phyloP scores from a whole-genome alignment of 2,113 vertebrate species.

The Gobius niger region DNA sequence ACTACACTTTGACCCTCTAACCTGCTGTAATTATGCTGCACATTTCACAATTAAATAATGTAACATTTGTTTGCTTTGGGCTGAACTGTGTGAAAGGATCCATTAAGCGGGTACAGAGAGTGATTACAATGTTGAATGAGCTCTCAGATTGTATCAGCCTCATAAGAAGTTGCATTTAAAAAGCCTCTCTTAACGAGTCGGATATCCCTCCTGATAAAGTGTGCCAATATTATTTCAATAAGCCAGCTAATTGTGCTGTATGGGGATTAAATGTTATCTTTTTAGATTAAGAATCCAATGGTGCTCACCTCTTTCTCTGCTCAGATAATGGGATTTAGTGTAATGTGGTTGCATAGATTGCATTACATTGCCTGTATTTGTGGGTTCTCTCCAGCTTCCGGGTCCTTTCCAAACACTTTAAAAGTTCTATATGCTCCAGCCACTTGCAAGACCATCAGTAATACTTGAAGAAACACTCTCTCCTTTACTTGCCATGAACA shows the following conservation, averaged over 20 bases:
- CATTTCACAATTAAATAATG: not conserved
- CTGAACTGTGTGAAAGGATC: slow-evolving; percentile 1
- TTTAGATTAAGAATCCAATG: no score
- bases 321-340: no score
- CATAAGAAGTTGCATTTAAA: slow-evolving; percentile 11
- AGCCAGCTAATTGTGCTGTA: slow-evolving; percentile 5
- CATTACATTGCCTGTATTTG: no score
- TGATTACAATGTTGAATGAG: slow-evolving; percentile 35
- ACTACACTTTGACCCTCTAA: slow-evolving; percentile 21
- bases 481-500: no score
- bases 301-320: no score
- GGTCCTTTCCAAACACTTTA: no score
- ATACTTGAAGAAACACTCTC: no score
- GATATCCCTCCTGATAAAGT: slow-evolving; percentile 64
- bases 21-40: slow-evolving; percentile 20
- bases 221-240: not conserved
- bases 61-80: not conserved
- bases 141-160: slow-evolving; percentile 27
- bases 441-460: no score
- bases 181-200: slow-evolving; percentile 13
- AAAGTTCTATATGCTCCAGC: no score
- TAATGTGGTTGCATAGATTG: no score
- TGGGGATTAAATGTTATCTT: not conserved
- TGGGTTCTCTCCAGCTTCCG: no score
- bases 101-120: not conserved